phyloP scores from a whole-genome alignment of 64 coral and sea anemone species.

The Platygyra sinensis region DNA sequence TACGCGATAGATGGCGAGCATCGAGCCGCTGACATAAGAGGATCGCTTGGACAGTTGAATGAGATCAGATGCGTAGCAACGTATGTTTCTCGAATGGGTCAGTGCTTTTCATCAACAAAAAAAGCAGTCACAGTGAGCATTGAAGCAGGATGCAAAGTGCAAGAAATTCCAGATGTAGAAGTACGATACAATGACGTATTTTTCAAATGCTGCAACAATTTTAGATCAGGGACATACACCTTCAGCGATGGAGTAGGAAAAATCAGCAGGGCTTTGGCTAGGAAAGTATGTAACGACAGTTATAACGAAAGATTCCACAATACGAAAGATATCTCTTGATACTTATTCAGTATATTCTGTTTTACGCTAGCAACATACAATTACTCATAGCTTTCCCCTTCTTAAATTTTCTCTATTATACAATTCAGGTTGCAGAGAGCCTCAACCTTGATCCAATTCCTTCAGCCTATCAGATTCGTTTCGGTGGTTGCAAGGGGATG shows the following conservation, averaged over 20 bases:
- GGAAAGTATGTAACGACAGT: conserved; percentile 54
- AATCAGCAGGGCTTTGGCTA: conserved; percentile 64
- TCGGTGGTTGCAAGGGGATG: conserved; percentile 87
- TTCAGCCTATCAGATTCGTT: conserved; percentile 92
- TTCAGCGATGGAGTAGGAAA: conserved; percentile 97
- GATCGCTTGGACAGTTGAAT: conserved; percentile 79
- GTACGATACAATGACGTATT: conserved; percentile 29
- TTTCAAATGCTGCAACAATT: conserved; percentile 59
- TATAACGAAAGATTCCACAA: too few species aligned
- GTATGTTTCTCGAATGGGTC: conserved; percentile 89
- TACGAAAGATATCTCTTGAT: too few species aligned
- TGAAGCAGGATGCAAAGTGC: conserved; percentile 4
- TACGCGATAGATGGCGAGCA: conserved; percentile 51
- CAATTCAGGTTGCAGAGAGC: conserved; percentile 69
- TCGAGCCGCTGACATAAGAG: conserved; percentile 68
- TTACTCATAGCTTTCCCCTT: too few species aligned
- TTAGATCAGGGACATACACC: conserved; percentile 62
- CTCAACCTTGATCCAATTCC: conserved; percentile 56
- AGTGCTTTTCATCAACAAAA: conserved; percentile 93
- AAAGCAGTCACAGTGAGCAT: conserved; percentile 75
- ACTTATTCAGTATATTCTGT: too few species aligned
- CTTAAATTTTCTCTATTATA: not conserved
- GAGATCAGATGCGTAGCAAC: conserved; percentile 85
- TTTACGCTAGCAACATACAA: not conserved
- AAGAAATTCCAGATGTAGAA: conserved; percentile 66